Base-by-base conservation (phyloP, 2,888 invertebrate species). In the Sicus ferrugineus region DNA sequence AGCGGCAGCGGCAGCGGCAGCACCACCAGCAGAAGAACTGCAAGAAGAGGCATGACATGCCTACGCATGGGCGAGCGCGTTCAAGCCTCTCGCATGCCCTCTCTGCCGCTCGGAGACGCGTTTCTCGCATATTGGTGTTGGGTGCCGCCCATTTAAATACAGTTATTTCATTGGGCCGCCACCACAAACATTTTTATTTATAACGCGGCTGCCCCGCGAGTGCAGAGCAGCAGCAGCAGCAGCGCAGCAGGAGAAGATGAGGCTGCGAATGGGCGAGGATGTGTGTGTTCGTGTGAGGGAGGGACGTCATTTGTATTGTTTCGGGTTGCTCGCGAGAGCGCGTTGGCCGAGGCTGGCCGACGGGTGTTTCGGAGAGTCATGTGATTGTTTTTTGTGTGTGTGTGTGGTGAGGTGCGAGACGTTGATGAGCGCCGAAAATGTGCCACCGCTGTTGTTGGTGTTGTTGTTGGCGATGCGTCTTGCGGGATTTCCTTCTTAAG, bases 101-200 rank as follows among this genome's bases (percentile, higher is more conserved):
- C 34, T 19, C 4, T 34, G 23, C n/a, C 54, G 16, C 19, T 21
- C 26, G 28, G 14, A 38, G 23, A 26, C 14, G 19, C 38, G 34
- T 65, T 21, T 42, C 54, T 16, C 23, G 42, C 16, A 70, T 72
- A 75, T 72, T 82, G 82, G 84, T 85, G 84, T 84, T 83, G 82
- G 81, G 80, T 77, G 78, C 84, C 85, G 85, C 85, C 85, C 80
- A 78, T 78, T 84, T 85, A 84, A 85, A 85, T 83, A 84, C 84
- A 83, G 84, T 85, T 84, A 85, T 85, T 85, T 84, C 83, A 84
- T 85, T 85, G 84, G 84, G 79, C 79, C 82, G 80, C 83, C 78
- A 80, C 79, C 80, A 79, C 77, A 80, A 23, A 76, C 48, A 46
- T 67, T 48, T 67, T 46, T 46, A 58, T 58, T 30, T 26, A 58